A percentile compares a stretch with the other conserved stretches of the same genome.
These are phyloP conservation scores for Drosophila merina DNA, from an alignment of 2,888 invertebrate genomes.

Conservation along the genomic window DNA sequence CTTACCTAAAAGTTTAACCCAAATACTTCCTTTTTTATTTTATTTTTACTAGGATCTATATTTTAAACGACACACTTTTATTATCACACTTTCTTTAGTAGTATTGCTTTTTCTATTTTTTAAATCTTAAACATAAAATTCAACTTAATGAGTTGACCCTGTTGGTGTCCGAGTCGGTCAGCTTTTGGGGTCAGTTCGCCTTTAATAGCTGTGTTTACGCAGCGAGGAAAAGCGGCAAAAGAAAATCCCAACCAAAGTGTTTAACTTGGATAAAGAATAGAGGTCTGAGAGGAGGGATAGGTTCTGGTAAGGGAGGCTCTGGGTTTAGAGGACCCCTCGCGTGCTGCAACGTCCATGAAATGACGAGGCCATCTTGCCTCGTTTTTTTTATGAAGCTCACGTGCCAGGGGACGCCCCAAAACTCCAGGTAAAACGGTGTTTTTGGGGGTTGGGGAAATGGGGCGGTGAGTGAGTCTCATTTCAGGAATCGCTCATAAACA, in stretches of 20 bases:
- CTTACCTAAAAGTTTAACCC: neutral
- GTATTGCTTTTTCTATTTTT: too few relatives aligned
- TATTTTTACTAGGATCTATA: neutral
- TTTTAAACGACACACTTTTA: neutral
- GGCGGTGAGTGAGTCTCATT: slow-evolving; percentile 61
- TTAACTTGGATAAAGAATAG: slow-evolving; percentile 21
- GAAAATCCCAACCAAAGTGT: slow-evolving; percentile 58
- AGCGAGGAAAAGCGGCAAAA: slow-evolving; percentile 34
- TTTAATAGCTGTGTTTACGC: slow-evolving; percentile 59
- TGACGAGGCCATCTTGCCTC: slow-evolving; percentile 60
- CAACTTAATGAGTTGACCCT: slow-evolving; percentile 6
- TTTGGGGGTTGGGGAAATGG: slow-evolving; percentile 1
- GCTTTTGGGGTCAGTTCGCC: slow-evolving; percentile 50
- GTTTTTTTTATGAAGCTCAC: slow-evolving; percentile 62
- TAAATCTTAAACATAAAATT: neutral
- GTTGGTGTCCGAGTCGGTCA: slow-evolving; percentile 39
- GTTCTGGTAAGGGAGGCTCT: neutral
- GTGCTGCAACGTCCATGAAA: slow-evolving; percentile 76
- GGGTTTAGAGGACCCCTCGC: slow-evolving; percentile 55
- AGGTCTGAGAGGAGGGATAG: slow-evolving; percentile 3
- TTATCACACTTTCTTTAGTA: too few relatives aligned
- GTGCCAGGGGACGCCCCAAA: slow-evolving; percentile 63
- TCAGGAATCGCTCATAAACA: slow-evolving; percentile 71
- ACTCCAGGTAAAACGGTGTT: slow-evolving; percentile 27
- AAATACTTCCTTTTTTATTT: too few relatives aligned